These are phyloP conservation scores for Sylvietta virens DNA, from an alignment of 2,113 vertebrate species.

Conservation along the genomic window DNA sequence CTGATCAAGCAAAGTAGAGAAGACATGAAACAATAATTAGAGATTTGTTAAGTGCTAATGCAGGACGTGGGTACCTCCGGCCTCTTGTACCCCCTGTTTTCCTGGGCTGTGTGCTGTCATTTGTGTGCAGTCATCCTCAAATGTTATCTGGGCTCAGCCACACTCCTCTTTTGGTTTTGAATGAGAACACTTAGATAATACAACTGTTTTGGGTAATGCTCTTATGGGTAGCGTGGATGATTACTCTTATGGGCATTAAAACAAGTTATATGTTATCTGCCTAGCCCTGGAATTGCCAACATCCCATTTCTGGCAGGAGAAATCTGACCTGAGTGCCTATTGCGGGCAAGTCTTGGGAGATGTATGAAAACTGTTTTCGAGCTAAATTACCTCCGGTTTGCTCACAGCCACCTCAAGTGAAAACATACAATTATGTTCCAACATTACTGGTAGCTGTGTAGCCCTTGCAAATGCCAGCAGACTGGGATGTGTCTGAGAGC, in stretches of 20 bases:
- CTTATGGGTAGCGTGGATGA: background rate
- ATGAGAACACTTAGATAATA: background rate
- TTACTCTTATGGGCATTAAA: background rate
- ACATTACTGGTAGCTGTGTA: background rate
- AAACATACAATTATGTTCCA: slow-evolving; percentile 21
- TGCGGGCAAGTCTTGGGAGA: background rate
- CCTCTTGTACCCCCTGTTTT: background rate
- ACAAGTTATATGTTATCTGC: background rate
- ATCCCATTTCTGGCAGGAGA: background rate
- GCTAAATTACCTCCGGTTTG: slow-evolving; percentile 35
- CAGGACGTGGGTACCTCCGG: background rate
- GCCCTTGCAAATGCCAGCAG: slow-evolving; percentile 2
- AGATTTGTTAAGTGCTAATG: background rate
- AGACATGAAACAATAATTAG: background rate
- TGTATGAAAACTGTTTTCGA: background rate
- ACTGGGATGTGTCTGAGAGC: background rate
- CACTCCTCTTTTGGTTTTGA: background rate
- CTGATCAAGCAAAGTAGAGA: background rate
- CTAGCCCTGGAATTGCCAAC: background rate
- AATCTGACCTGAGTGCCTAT: background rate
- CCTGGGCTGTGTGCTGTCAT: background rate
- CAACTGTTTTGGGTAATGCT: background rate
- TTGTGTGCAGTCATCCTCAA: background rate
- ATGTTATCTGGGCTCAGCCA: background rate
- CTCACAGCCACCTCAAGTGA: slow-evolving; percentile 12